Base-by-base conservation (phyloP, 2,888 invertebrate genomes). In the Drosophila prostipennis region DNA sequence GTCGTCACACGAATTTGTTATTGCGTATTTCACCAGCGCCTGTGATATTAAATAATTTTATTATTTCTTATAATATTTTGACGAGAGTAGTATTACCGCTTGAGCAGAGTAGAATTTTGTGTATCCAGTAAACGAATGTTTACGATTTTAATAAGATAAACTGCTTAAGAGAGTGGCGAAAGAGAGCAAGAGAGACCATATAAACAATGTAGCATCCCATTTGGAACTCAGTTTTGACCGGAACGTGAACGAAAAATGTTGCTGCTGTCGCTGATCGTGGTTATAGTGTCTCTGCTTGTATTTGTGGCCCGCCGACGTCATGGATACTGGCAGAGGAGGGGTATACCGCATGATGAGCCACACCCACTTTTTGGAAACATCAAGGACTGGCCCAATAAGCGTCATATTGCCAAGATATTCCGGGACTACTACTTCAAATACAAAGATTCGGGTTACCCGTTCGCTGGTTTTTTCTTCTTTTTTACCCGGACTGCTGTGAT, bases 391-490 rank as follows among this genome's bases (percentile, higher is more conserved):
- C 43, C 51, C 1, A 40, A 65, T 0, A 87, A 70, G 13, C 56
- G 59, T 0, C 88, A 82, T 3, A n/a, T 83, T 1, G 61, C 69
- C 2, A n/a, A 63, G 0, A 2, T 87, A 7, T 85, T 84, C 5
- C 49, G 40, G 3, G 87, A 87, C 14, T 81, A 63, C 34, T 81
- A 87, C 34, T 3, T 39, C 2, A 79, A 84, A 48, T 79, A 61
- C 51, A 86, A 74, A 43, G 58, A 37, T 5, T 34, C 69, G 0
- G 61, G 60, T 19, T 72, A 72, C n/a, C 90, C 89, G 0, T 88
- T 89, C 46, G 81, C 74, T 1, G 91, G 91, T 0, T 76, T 90
- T 13, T 89, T 53, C 40, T 76, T 89, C 37, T 82, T 89, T 10
- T 59, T 79, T 0, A 74, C 56, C 0, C 88, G 87, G 7, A 59